Evolutionary conservation across 2,113 vertebrate species (phyloP).

Genomic region (Grallaria varia): DNA sequence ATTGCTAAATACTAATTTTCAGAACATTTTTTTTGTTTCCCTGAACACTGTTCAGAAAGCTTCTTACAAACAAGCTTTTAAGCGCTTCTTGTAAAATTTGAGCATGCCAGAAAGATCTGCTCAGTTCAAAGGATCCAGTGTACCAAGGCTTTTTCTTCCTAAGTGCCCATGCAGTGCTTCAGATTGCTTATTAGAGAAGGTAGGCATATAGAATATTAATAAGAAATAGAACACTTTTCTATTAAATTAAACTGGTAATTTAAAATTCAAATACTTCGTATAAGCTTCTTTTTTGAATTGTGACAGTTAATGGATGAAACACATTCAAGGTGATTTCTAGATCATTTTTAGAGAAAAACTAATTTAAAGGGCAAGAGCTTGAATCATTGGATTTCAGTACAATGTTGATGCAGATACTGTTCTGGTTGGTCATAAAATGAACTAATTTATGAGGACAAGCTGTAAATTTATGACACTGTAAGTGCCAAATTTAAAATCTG

Average conservation of each 20-base stretch:
- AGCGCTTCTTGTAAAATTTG: conserved; percentile 22
- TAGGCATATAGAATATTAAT: conserved; percentile 53
- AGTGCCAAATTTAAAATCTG: conserved; percentile 54
- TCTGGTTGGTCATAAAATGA: conserved; percentile 11
- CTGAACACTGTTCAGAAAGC: neutral
- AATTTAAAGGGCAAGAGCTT: conserved; percentile 30
- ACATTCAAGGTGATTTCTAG: conserved; percentile 52
- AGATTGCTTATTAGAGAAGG: conserved; percentile 52
- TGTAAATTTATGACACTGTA: neutral
- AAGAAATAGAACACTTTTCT: neutral
- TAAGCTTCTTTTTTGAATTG: conserved; percentile 11
- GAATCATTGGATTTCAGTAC: conserved; percentile 37
- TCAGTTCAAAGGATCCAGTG: conserved; percentile 2
- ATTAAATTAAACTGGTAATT: conserved; percentile 43
- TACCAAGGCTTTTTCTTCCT: neutral
- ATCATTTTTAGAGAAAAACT: conserved; percentile 46
- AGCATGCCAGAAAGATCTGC: conserved; percentile 8
- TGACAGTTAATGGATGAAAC: conserved; percentile 33
- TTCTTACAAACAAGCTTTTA: conserved; percentile 31
- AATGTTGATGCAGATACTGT: conserved; percentile 35
- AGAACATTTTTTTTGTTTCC: neutral
- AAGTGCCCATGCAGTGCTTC: conserved; percentile 13
- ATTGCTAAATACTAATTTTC: conserved; percentile 3
- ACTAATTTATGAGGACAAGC: conserved; percentile 25
- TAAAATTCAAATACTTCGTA: conserved; percentile 35